Conservation (phyloP, 2,797 vertebrate species). For the Gallinago solitaria region DNA sequence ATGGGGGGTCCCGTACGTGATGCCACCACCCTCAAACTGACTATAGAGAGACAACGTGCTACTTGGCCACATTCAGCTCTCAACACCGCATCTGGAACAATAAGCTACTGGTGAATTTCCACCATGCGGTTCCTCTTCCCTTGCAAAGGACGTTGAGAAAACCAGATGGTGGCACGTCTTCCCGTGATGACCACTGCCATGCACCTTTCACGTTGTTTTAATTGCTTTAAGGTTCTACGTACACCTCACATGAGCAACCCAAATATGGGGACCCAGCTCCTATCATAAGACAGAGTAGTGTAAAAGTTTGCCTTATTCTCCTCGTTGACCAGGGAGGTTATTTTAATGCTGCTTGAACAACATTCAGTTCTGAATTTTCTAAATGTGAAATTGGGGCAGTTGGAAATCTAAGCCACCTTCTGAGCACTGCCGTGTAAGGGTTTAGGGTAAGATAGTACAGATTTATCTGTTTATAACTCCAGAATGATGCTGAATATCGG, state of each 20-base stretch:
- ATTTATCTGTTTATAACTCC: not conserved
- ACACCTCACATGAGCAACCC: not conserved
- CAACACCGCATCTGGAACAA: not conserved
- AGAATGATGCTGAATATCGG: not conserved
- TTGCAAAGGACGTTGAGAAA: not conserved
- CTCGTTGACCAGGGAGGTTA: not conserved
- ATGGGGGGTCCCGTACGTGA: not conserved
- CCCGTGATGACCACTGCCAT: not conserved
- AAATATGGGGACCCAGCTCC: not conserved
- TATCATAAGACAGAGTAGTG: not conserved
- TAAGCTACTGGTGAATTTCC: not conserved
- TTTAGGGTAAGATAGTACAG: not conserved
- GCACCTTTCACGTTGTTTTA: not conserved
- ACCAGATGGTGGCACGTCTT: not conserved
- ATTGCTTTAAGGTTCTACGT: not conserved
- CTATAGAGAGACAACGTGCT: not conserved
- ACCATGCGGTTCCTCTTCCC: not conserved
- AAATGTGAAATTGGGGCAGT: not conserved
- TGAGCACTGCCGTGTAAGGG: not conserved
- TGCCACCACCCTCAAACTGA: not conserved
- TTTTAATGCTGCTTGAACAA: constrained; percentile 14
- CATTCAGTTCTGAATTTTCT: not conserved
- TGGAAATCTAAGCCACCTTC: not conserved
- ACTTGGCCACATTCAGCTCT: not conserved
- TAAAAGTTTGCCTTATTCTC: not conserved